Base-by-base conservation (phyloP, 2,113 vertebrate genomes). In the Probosciger aterrimus region DNA sequence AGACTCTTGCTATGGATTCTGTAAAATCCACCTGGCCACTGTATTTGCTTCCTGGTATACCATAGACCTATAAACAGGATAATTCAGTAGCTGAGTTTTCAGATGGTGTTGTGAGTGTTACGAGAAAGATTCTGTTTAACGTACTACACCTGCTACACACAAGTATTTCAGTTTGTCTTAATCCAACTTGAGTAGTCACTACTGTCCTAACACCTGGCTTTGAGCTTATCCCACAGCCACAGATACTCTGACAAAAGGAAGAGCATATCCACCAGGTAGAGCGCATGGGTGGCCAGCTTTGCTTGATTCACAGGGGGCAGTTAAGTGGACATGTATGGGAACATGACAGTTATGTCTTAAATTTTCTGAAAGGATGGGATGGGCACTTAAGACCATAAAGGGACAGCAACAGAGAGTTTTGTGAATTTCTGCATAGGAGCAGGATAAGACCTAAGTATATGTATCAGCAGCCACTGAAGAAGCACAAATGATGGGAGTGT, bases 261-360 rank as follows among this genome's bases (percentile, higher is more conserved):
- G 24, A 49, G 4, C 17, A 27, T 33, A 28, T 14, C 44, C 11
- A n/a, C 2, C 7, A 52, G n/a, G 23, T 18, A 52, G 8, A 62
- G 14, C 2, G 4, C 11, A 8, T 35, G 59, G 18, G 6, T 37
- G 33, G 9, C 10, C 33, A 90, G 16, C 22, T 91, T 84, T 79
- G 19, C 25, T 71, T 64, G 30, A 35, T 41, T 57, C 7, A 57
- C 10, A 39, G 47, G 25, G 23, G 15, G 35, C 19, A 68, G 18
- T 68, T 41, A 39, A 22, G 24, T 64, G 25, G 27, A 30, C 39
- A 2, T 2, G 5, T 14, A 20, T 31, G 39, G 18, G 31, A 5
- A 27, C 22, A 79, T 31, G 0, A 1, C 22, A 55, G 43, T 18
- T 35, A 19, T 0, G 3, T 33, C 8, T 13, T 39, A 39, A 24